Evolutionary conservation across 2,113 vertebrate species (phyloP).

Genomic region (Microcebus ravelobensis): DNA sequence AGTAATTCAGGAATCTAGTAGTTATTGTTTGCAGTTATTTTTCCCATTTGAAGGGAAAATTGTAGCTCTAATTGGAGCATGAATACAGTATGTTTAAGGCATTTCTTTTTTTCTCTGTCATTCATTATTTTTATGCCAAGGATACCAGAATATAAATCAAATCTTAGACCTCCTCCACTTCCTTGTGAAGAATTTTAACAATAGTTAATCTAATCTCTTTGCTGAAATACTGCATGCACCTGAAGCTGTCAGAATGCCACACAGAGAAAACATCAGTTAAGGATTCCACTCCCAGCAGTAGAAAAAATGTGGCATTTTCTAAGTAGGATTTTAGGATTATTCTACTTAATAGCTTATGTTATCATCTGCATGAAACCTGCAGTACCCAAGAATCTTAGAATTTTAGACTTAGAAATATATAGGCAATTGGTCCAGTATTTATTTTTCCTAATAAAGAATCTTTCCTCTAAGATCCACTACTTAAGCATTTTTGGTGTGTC

Average conservation of each 20-base stretch:
- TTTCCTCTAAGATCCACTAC: neutral
- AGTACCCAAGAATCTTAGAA: neutral
- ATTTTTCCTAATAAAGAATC: constrained; percentile 17
- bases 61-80: constrained; percentile 22
- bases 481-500: neutral
- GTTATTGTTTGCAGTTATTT: constrained; percentile 1
- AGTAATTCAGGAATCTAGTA: neutral
- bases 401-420: constrained; percentile 45
- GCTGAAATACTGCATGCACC: constrained; percentile 1
- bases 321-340: constrained; percentile 42
- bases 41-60: neutral
- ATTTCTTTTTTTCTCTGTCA: constrained; percentile 18
- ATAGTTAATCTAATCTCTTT: constrained; percentile 58
- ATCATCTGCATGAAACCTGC: constrained; percentile 23
- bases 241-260: constrained; percentile 41
- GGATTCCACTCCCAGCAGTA: neutral
- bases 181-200: constrained; percentile 61
- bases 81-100: constrained; percentile 29
- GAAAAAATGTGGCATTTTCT: constrained; percentile 41
- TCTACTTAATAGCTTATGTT: constrained; percentile 20
- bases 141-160: constrained; percentile 60
- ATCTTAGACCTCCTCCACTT: constrained; percentile 16
- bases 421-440: neutral
- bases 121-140: constrained; percentile 51
- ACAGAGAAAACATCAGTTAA: constrained; percentile 48